phyloP scores from a whole-genome alignment of 2,888 invertebrate species.

The Rhagonycha lutea region DNA sequence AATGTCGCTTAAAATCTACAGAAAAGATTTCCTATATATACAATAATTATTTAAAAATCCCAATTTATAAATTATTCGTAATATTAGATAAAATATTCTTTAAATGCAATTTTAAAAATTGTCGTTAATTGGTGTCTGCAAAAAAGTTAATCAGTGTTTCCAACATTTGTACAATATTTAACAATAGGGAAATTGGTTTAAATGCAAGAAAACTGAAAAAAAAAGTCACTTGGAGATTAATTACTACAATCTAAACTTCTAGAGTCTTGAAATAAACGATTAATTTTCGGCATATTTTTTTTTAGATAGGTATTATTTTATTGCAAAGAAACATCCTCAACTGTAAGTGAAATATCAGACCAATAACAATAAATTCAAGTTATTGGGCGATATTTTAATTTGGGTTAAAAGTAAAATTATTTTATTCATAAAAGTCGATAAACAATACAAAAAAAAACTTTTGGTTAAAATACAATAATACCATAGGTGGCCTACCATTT shows the following conservation, averaged over 20 bases:
- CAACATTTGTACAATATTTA: not conserved
- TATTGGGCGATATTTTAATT: not conserved
- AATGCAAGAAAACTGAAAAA: not conserved
- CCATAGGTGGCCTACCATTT: not conserved
- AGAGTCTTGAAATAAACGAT: not conserved
- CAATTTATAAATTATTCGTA: constrained; percentile 17
- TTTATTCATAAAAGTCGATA: not conserved
- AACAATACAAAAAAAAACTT: not conserved
- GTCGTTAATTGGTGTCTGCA: not conserved
- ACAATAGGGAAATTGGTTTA: not conserved
- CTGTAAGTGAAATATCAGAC: not conserved
- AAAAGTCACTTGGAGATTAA: not conserved
- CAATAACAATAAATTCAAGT: not conserved
- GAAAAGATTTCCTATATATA: not conserved
- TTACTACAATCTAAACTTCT: not conserved
- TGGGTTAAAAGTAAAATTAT: not conserved
- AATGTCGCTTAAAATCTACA: not conserved
- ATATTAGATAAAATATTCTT: not conserved
- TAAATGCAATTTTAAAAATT: not conserved
- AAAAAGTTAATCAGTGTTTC: not conserved
- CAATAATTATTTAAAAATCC: not conserved
- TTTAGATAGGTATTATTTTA: not conserved
- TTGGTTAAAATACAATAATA: not conserved
- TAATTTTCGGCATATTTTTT: not conserved
- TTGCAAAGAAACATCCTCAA: not conserved